These are phyloP conservation scores for Tenthredo distinguenda DNA, from an alignment of 2,888 invertebrate species.

Conservation along the genomic window DNA sequence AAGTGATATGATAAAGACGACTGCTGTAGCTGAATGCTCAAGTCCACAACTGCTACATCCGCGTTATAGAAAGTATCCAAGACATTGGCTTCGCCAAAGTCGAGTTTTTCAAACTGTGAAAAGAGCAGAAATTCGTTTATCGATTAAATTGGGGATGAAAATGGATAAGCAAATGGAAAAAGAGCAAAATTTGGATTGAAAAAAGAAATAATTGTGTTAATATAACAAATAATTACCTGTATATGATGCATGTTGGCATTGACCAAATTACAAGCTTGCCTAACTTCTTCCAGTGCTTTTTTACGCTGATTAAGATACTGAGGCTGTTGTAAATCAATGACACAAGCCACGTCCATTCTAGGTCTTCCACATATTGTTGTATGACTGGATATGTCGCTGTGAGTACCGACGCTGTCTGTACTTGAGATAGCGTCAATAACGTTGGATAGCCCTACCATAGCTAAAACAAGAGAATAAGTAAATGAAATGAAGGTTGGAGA, in stretches of 20 bases:
- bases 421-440: slow-evolving; percentile 71
- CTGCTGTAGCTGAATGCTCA: slow-evolving; percentile 95
- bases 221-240: slow-evolving; percentile 81
- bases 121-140: neutral
- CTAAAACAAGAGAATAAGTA: slow-evolving; percentile 11
- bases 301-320: slow-evolving; percentile 88
- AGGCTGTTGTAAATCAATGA: slow-evolving; percentile 88
- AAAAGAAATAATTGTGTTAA: neutral
- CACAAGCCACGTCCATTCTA: slow-evolving; percentile 93
- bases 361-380: slow-evolving; percentile 80
- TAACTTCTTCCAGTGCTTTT: slow-evolving; percentile 91
- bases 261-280: slow-evolving; percentile 87
- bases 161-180: neutral
- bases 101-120: slow-evolving; percentile 95
- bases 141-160: neutral
- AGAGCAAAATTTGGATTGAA: neutral
- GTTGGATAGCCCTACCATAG: slow-evolving; percentile 48
- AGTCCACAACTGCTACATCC: slow-evolving; percentile 97
- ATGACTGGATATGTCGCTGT: slow-evolving; percentile 82
- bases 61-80: slow-evolving; percentile 98
- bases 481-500: neutral
- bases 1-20: slow-evolving; percentile 97
- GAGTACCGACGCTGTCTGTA: slow-evolving; percentile 83
- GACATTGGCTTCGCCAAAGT: slow-evolving; percentile 98
- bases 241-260: slow-evolving; percentile 92